Evolutionary conservation across 2,888 invertebrate species (phyloP), one percentile per base, ranked within the genome.

Genomic region (Scaptomyza flava): DNA sequence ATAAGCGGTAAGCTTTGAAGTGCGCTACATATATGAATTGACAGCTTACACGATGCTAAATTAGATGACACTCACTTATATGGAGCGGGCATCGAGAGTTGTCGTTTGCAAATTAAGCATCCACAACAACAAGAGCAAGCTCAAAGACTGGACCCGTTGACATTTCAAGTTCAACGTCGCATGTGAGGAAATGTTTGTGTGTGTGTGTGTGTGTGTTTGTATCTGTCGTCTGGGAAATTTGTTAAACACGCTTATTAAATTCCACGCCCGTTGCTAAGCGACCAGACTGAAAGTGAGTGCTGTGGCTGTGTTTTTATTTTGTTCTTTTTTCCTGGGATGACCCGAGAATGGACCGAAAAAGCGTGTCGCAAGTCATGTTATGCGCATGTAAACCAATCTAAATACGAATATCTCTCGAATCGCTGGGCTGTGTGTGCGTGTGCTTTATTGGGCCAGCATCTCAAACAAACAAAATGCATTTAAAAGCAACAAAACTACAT

Each of bases 371-470:
- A 84, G 89, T 89, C 89, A 89, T 89, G 90, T 89, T 89, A 78
- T 78, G 77, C 76, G 68, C 81, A 80, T 90, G 91, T 89, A 90
- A 90, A 89, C 77, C 80, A 85, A 90, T 89, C 89, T 89, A 89
- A 90, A 91, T 89, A 81, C 88, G 86, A 54, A 69, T 81, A 79
- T 77, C 71, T 59, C 68, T 56, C 27, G 58, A 47, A 58, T 46
- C 34, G 45, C 42, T 42, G 36, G 17, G n/a, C 20, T 33, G 36
- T 45, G 43, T 17, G 33, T 54, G 41, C 38, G 38, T 65, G 54
- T 77, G 84, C 80, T 87, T 86, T 82, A 89, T 87, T 86, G 81
- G 79, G 68, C 78, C 77, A 83, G 75, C 41, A 41, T 41, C 17
- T 71, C 77, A 83, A 78, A 81, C 89, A 86, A 88, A 89, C 86